Evolutionary conservation across 2,113 vertebrate species (phyloP).

Genomic region (Phyllopteryx taeniolatus): DNA sequence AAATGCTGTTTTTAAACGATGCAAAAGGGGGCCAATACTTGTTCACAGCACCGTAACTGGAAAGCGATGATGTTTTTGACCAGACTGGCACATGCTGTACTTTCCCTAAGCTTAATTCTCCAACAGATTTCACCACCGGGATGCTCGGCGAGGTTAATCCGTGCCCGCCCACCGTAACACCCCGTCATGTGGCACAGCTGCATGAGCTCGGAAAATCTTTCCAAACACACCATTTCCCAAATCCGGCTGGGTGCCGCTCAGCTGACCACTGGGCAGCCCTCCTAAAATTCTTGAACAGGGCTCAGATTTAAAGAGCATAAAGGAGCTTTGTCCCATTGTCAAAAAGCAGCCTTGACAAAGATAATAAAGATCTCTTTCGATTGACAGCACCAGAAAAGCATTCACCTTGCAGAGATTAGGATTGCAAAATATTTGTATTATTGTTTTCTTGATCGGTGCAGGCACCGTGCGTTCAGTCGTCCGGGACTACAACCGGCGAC

Average conservation of each 20-base stretch:
- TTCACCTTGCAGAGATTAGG: too few relatives aligned
- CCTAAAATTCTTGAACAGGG: constrained; percentile 1
- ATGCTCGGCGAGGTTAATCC: constrained; percentile 67
- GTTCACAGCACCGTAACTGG: too few relatives aligned
- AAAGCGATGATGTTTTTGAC: not conserved
- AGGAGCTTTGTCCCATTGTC: not conserved
- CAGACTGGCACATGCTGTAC: constrained; percentile 36
- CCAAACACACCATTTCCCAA: constrained; percentile 37
- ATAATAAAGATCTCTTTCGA: not conserved
- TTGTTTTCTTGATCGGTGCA: too few relatives aligned
- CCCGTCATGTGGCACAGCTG: constrained; percentile 56
- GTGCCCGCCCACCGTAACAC: constrained; percentile 50
- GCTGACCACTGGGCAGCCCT: constrained; percentile 43
- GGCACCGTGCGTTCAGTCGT: too few relatives aligned
- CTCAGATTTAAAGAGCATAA: constrained; percentile 19
- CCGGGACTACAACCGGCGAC: too few relatives aligned
- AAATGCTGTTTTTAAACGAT: too few relatives aligned
- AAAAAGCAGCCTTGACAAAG: not conserved
- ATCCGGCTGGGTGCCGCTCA: constrained; percentile 39
- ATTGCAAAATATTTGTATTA: too few relatives aligned
- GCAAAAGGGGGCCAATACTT: too few relatives aligned
- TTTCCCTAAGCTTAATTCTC: constrained; percentile 44
- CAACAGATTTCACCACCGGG: constrained; percentile 49
- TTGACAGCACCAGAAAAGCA: not conserved
- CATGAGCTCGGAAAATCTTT: constrained; percentile 39